Base-by-base conservation (phyloP, 2,888 invertebrate genomes). In the Fragum sueziense region DNA sequence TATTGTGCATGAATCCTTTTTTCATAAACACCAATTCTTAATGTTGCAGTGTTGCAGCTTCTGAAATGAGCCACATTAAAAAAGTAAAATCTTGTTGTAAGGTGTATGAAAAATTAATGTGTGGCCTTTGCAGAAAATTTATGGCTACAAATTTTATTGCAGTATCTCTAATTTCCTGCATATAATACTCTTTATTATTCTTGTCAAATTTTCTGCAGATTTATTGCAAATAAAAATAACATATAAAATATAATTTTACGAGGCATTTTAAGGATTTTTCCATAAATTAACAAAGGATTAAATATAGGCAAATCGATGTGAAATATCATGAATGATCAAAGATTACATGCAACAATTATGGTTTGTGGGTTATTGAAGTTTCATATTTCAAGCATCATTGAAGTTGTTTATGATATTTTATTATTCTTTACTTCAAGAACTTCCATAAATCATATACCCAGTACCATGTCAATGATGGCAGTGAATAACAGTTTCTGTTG, bases 251-350 rank as follows among this genome's bases (percentile, higher is more conserved):
- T 52, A 70, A 31, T 65, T 80, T 80, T 76, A 76, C 57, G 74
- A 57, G 41, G 31, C 20, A 29, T 33, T 76, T 57, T 70, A 61
- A 70, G 70, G 70, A 74, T 71, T 68, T 74, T 67, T 61, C 71
- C 74, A 80, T 80, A 77, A 80, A 77, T 80, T 80, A 71, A 74
- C 77, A 74, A 76, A 67, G 74, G 70, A 70, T 70, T 70, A 70
- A 70, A 69, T 69, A 27, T 65, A 37, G 65, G 27, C n/a, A 34
- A 65, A 65, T 14, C 9, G 41, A n/a, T 27, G 41, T 14, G 65
- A 41, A 65, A 65, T 25, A 65, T 41, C 20, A 9, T 37, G 37
- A 65, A 41, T 22, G 37, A 65, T 65, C 65, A 65, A 65, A 65
- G 65, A 65, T 65, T 65, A 41, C 41, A 27, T 41, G 17, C 41